A percentile compares a stretch with the other conserved stretches of the same genome.
These are phyloP conservation scores for Ectobius pallidus DNA, from an alignment of 2,888 invertebrate species.

Conservation along the genomic window DNA sequence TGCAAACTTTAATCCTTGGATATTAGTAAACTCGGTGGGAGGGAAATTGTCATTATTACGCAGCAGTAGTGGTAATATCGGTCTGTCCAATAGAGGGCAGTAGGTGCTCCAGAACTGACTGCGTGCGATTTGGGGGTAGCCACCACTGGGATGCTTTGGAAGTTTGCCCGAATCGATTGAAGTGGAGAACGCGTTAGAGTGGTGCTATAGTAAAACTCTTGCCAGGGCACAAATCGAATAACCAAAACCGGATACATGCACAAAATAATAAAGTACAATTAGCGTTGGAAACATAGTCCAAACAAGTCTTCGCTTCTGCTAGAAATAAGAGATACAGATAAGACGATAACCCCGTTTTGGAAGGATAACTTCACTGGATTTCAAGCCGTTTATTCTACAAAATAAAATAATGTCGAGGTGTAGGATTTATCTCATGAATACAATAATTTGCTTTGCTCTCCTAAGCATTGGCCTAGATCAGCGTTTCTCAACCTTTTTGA, in stretches of 20 bases:
- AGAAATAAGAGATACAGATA: too few relatives aligned
- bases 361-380: too few relatives aligned
- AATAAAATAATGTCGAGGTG: too few relatives aligned
- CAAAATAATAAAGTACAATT: not conserved
- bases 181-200: not conserved
- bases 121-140: not conserved
- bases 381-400: too few relatives aligned
- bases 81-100: not conserved
- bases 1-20: not conserved
- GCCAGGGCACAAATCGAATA: not conserved
- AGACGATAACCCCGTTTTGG: too few relatives aligned
- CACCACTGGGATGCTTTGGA: not conserved
- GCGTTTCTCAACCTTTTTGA: too few relatives aligned
- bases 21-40: not conserved
- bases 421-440: too few relatives aligned
- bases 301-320: too few relatives aligned
- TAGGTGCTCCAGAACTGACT: not conserved
- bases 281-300: too few relatives aligned
- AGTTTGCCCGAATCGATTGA: constrained; percentile 1
- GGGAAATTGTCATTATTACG: not conserved
- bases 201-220: too few relatives aligned
- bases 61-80: not conserved
- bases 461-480: too few relatives aligned
- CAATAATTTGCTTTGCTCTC: too few relatives aligned
- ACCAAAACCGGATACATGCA: not conserved